A percentile compares a stretch with the other conserved stretches of the same genome.
Evolutionary conservation across 2,888 invertebrate species (phyloP).

Genomic region (Entomobrya proxima): DNA sequence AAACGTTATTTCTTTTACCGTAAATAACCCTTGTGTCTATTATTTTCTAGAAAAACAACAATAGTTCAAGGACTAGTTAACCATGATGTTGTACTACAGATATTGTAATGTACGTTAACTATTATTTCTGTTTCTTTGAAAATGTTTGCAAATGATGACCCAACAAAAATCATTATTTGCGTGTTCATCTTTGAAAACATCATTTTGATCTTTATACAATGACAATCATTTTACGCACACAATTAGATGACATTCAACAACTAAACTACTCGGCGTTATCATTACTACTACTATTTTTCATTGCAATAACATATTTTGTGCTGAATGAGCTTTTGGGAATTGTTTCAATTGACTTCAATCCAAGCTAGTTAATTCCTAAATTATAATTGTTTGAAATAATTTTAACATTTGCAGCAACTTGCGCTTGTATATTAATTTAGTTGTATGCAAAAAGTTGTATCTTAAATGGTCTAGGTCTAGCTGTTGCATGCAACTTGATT

Average conservation of each 20-base stretch:
- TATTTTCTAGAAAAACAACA: constrained; percentile 32
- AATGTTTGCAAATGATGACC: constrained; percentile 52
- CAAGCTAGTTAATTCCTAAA: too few species aligned
- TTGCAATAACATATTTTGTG: too few species aligned
- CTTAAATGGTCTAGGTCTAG: too few species aligned
- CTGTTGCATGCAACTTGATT: too few species aligned
- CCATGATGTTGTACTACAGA: constrained; percentile 3
- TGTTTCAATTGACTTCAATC: too few species aligned
- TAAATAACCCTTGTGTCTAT: constrained; percentile 18
- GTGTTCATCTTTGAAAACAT: constrained; percentile 50
- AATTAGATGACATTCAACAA: constrained; percentile 14
- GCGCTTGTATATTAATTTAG: too few species aligned
- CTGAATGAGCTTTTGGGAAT: too few species aligned
- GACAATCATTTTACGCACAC: constrained; percentile 38
- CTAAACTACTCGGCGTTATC: too few species aligned
- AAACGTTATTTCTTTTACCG: constrained; percentile 46
- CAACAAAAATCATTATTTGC: constrained; percentile 40
- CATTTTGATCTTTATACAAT: constrained; percentile 41
- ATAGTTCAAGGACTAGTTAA: constrained; percentile 56
- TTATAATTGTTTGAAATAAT: too few species aligned
- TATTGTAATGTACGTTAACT: not conserved
- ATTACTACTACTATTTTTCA: too few species aligned
- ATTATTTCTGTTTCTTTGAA: constrained; percentile 30
- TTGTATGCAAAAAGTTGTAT: too few species aligned
- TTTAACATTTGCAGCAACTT: too few species aligned